phyloP scores from a whole-genome alignment of 2,113 vertebrate genomes.

The Nesogale talazaci region DNA sequence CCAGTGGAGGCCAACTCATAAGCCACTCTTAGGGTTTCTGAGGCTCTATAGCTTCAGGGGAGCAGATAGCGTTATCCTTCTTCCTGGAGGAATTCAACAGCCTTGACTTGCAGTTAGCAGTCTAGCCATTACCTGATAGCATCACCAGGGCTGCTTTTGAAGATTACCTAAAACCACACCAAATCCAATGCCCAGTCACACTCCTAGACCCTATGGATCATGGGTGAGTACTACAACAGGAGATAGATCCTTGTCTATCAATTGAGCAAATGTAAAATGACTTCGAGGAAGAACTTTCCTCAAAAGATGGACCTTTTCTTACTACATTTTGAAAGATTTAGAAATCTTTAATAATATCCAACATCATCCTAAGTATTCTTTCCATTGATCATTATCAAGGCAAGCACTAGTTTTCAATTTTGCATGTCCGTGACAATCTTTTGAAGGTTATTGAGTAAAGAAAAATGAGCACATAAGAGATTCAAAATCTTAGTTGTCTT shows the following conservation, averaged over 20 bases:
- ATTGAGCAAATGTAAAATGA: not conserved
- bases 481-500: not conserved
- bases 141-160: too few relatives aligned
- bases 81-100: too few relatives aligned
- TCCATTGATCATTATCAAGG: not conserved
- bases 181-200: too few relatives aligned
- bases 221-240: not conserved
- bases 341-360: not conserved
- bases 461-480: not conserved
- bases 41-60: too few relatives aligned
- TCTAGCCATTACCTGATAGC: too few relatives aligned
- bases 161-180: too few relatives aligned
- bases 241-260: not conserved
- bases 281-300: constrained; percentile 28
- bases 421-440: not conserved
- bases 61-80: too few relatives aligned
- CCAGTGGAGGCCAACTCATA: too few relatives aligned
- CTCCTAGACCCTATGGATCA: not conserved
- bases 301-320: not conserved
- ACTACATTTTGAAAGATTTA: constrained; percentile 39
- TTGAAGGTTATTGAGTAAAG: constrained; percentile 51
- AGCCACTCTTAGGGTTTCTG: too few relatives aligned
- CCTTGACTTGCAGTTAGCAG: too few relatives aligned
- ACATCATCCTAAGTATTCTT: constrained; percentile 10
- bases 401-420: not conserved